Evolutionary conservation across 2,888 invertebrate species (phyloP).

Genomic region (Zhengitettix transpicula): DNA sequence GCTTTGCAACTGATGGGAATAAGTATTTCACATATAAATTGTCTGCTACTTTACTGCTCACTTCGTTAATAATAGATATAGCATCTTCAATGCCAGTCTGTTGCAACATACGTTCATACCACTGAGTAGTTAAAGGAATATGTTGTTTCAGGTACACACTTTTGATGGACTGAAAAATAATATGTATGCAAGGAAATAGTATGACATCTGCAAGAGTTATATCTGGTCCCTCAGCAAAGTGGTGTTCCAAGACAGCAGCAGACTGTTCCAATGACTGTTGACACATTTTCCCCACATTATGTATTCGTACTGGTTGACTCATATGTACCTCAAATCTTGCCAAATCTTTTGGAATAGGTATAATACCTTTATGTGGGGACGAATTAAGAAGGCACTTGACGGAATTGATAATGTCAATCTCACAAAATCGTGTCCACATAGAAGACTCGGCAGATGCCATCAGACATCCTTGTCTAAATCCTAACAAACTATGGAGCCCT

Average conservation of each 20-base stretch:
- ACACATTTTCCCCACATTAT: constrained; percentile 66
- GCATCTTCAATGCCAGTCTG: constrained; percentile 15
- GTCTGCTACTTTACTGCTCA: constrained; percentile 6
- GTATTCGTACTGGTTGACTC: constrained; percentile 63
- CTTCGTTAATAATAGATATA: constrained; percentile 8
- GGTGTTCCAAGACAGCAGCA: constrained; percentile 36
- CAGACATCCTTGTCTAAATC: constrained; percentile 64
- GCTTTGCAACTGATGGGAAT: constrained; percentile 34
- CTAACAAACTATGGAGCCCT: constrained; percentile 36
- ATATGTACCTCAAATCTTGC: constrained; percentile 71
- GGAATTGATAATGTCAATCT: constrained; percentile 52
- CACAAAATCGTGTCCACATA: constrained; percentile 85
- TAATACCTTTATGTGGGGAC: constrained; percentile 18
- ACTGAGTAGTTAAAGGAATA: constrained; percentile 44
- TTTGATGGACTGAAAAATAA: constrained; percentile 36
- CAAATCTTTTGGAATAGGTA: constrained; percentile 47
- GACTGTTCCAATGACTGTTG: constrained; percentile 1
- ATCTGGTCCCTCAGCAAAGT: constrained; percentile 66
- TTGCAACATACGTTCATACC: constrained; percentile 35
- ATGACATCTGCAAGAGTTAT: constrained; percentile 73
- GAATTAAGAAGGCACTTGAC: constrained; percentile 29
- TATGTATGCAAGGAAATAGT: constrained; percentile 50
- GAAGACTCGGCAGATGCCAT: constrained; percentile 71
- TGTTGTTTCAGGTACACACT: constrained; percentile 22
- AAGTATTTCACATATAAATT: constrained; percentile 15